Percentiles rank a stretch among this genome's conserved stretches.
Conservation (phyloP, 1,140 invertebrate genomes). For the Ceratitis capitata region DNA sequence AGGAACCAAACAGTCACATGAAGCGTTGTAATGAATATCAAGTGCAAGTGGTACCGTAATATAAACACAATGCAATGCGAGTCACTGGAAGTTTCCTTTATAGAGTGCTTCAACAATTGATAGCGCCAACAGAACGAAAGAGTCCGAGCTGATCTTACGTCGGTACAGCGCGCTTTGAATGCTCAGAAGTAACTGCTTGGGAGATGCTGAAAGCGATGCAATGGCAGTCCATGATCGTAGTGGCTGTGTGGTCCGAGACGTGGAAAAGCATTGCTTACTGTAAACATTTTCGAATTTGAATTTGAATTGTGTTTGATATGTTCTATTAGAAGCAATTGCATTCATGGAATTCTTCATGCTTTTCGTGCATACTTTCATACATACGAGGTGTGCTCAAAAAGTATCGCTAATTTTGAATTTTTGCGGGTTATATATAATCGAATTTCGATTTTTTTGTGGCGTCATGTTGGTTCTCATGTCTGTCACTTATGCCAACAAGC, state of each 20-base stretch:
- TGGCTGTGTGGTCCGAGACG: not conserved
- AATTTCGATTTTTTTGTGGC: too few relatives aligned
- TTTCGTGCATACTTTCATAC: not conserved
- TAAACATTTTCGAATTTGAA: not conserved
- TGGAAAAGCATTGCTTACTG: not conserved
- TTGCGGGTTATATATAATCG: not conserved
- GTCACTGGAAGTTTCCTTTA: not conserved
- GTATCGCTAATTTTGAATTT: not conserved
- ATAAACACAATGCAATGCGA: not conserved
- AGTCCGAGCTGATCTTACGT: not conserved
- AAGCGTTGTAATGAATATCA: too few relatives aligned
- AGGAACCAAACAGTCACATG: too few relatives aligned
- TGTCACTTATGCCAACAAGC: too few relatives aligned
- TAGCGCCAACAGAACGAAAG: not conserved
- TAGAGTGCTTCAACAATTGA: not conserved
- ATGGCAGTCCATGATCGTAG: not conserved
- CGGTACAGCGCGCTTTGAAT: not conserved
- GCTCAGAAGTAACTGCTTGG: not conserved
- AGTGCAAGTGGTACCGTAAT: not conserved
- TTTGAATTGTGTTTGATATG: not conserved
- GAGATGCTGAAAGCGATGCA: not conserved
- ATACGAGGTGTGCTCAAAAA: not conserved
- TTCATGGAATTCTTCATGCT: not conserved
- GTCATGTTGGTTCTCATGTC: too few relatives aligned
- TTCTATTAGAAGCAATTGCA: not conserved